Conservation (phyloP, 2,888 invertebrate species). For the Archaeoteleia sp. region DNA sequence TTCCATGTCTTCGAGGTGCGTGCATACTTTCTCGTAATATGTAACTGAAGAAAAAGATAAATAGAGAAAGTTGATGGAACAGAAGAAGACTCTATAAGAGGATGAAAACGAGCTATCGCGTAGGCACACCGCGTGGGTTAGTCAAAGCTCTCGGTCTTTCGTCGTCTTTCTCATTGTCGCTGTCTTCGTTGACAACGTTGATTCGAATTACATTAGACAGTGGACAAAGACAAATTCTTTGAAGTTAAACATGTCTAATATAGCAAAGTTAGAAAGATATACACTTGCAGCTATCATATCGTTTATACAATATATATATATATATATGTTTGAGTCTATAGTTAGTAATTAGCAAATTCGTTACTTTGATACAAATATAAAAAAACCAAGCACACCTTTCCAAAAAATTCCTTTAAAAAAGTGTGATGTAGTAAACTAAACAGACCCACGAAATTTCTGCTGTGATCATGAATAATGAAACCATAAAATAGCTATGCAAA, state of each 20-base stretch:
- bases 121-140: constrained; percentile 43
- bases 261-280: not conserved
- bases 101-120: constrained; percentile 30
- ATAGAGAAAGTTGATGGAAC: constrained; percentile 18
- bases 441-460: too few relatives aligned
- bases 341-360: too few relatives aligned
- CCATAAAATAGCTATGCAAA: constrained; percentile 42
- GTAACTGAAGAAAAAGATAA: constrained; percentile 25
- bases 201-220: constrained; percentile 24
- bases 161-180: constrained; percentile 12
- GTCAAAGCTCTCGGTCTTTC: constrained; percentile 13
- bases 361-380: too few relatives aligned
- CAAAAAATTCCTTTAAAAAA: too few relatives aligned
- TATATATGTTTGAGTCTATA: too few relatives aligned
- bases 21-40: constrained; percentile 7
- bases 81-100: constrained; percentile 33
- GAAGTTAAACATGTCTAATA: not conserved
- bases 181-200: constrained; percentile 7
- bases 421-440: too few relatives aligned
- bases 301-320: too few relatives aligned
- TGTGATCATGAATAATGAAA: constrained; percentile 46
- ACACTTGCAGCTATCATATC: too few relatives aligned
- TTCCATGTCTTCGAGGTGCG: too few relatives aligned
- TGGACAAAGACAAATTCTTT: constrained; percentile 10
- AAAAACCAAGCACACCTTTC: too few relatives aligned